A percentile compares a stretch with the other conserved stretches of the same genome.
Evolutionary conservation across 2,113 vertebrate genomes (phyloP).

Genomic region (Neodon shergylaensis): DNA sequence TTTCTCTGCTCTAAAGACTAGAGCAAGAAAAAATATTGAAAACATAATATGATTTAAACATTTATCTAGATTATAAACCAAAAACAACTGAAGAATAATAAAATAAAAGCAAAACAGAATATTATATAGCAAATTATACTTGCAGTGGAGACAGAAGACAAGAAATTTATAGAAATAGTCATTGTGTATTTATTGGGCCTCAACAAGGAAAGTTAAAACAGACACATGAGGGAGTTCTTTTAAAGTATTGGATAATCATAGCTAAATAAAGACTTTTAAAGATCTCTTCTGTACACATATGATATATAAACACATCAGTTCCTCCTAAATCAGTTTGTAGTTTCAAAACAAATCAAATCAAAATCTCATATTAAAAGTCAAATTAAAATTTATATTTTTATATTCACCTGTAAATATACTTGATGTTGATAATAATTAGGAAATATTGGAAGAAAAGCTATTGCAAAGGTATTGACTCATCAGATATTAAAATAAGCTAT

Average conservation of each 20-base stretch:
- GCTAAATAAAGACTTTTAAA: background rate
- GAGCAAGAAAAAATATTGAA: slow-evolving; percentile 40
- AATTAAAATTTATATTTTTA: slow-evolving; percentile 20
- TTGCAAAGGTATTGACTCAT: background rate
- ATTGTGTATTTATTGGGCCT: background rate
- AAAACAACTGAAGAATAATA: background rate
- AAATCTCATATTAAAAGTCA: slow-evolving; percentile 3
- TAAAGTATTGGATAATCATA: background rate
- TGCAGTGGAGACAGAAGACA: slow-evolving; percentile 6
- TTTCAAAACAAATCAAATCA: slow-evolving; percentile 29
- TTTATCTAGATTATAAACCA: slow-evolving; percentile 1
- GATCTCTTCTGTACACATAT: background rate
- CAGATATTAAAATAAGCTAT: slow-evolving; percentile 41
- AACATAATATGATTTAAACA: background rate
- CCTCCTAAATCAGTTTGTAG: slow-evolving; percentile 1
- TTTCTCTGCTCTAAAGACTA: slow-evolving; percentile 9
- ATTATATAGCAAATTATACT: slow-evolving; percentile 4
- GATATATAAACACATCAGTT: background rate
- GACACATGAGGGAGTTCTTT: background rate
- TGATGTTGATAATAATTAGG: background rate
- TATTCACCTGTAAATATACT: slow-evolving; percentile 3
- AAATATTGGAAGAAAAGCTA: background rate
- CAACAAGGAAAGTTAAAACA: background rate
- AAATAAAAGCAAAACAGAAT: slow-evolving; percentile 25
- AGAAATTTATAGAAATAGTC: background rate